Evolutionary conservation across 2,113 vertebrate species (phyloP).

Genomic region (Prunella himalayana): DNA sequence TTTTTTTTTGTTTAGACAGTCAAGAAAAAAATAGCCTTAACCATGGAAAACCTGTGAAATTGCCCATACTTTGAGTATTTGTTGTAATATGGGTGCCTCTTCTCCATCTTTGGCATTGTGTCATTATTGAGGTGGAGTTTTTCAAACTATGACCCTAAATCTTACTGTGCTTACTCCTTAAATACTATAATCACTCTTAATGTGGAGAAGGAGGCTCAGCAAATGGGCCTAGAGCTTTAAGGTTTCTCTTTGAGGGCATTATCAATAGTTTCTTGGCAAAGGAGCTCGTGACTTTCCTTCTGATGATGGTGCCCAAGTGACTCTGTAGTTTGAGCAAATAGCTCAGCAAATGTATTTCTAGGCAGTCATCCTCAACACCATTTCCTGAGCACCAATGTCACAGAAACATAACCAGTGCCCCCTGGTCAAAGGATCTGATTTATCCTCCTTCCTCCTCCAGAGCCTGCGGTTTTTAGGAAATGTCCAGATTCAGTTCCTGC

Average conservation of each 20-base stretch:
- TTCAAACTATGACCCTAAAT: background rate
- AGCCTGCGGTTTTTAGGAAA: background rate
- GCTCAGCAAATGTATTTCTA: conserved; percentile 18
- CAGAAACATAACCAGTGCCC: background rate
- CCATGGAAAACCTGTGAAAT: background rate
- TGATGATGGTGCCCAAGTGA: conserved; percentile 23
- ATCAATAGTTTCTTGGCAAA: conserved; percentile 16
- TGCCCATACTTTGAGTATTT: background rate
- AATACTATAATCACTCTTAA: conserved; percentile 12
- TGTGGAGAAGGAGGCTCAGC: background rate
- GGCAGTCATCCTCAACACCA: background rate
- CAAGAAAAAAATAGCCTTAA: background rate
- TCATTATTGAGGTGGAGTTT: background rate
- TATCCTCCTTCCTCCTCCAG: background rate
- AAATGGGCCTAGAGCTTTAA: conserved; percentile 1
- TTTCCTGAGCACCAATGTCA: background rate
- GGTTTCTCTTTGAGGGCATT: background rate
- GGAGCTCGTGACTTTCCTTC: conserved; percentile 11
- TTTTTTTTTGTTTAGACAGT: background rate
- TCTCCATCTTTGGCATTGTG: background rate
- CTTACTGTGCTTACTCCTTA: background rate
- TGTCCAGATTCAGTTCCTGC: background rate
- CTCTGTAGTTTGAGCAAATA: conserved; percentile 34
- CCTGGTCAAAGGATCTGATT: background rate
- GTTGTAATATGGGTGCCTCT: background rate